Base-by-base conservation (phyloP, 1,140 invertebrate species). In the Drosophila neocordata region DNA sequence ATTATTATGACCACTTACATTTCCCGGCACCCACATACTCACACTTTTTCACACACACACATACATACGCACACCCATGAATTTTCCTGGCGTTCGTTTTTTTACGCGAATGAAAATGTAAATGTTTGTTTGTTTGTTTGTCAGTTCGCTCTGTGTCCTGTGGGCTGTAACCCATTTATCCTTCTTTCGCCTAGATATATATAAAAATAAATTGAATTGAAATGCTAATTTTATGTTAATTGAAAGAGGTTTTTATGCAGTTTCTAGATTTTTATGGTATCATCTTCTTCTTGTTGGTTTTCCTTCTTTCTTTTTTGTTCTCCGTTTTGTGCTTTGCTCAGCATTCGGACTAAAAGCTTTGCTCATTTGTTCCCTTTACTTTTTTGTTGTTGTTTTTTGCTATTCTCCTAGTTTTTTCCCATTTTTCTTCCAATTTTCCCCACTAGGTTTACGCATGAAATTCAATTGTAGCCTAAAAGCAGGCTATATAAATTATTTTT, bases 191-290 rank as follows among this genome's bases (percentile, higher is more conserved):
- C 38, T 9, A 7, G 48, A 71, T 64, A 78, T 85, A 85, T 85
- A 85, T 85, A 85, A 85, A 87, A 87, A 87, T 87, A 87, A 87
- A 87, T 87, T 87, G 83, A 87, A 87, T 87, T 83, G 76, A 73
- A 87, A 87, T 87, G 83, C 83, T 87, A 87, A 87, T 87, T 87
- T 87, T 87, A 87, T 87, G 83, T 88, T 87, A 87, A 87, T 88
- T 79, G 83, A 88, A 87, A 83, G 83, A 71, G 83, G 83, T 67
- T 88, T 87, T 87, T 87, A 87, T 87, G 83, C 83, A 88, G 74
- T 73, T 76, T 70, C 41, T 65, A 78, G 82, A 88, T 87, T 88
- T 87, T 88, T 83, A 76, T 70, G 63, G 24, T 61, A 20, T 22
- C 20, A 20, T 53, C 51, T 57, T 13, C 9, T 9, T 11, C 56